These are phyloP conservation scores for Lapara coniferarum DNA, from an alignment of 2,888 invertebrate genomes.

Conservation along the genomic window DNA sequence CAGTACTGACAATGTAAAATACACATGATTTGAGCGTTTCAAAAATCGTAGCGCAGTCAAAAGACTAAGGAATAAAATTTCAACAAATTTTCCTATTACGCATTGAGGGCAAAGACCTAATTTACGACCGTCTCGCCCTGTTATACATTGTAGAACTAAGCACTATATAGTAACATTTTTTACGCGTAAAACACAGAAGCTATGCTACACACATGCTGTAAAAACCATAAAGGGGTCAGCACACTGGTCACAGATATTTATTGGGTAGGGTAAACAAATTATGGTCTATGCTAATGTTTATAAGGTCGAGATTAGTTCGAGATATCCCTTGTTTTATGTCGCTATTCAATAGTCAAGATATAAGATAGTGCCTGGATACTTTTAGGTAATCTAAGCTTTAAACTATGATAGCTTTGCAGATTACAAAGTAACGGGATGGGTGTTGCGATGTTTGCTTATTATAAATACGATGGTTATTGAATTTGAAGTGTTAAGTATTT, in stretches of 20 bases:
- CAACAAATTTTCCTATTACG: too few species aligned
- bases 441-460: too few species aligned
- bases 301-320: conserved; percentile 1
- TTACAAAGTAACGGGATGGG: neutral
- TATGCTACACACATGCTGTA: neutral
- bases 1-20: too few species aligned
- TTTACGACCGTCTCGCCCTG: too few species aligned
- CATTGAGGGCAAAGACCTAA: too few species aligned
- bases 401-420: neutral
- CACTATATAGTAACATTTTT: neutral
- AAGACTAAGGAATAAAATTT: too few species aligned
- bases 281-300: conserved; percentile 26
- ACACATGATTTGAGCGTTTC: too few species aligned
- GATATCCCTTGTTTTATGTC: conserved; percentile 12
- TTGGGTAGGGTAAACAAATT: conserved; percentile 29
- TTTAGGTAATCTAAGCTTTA: neutral
- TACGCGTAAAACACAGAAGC: neutral
- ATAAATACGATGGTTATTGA: neutral
- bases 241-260: conserved; percentile 18
- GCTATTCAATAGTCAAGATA: neutral
- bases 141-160: too few species aligned
- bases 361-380: neutral
- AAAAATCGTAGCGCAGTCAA: too few species aligned
- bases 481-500: too few species aligned
- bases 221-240: neutral